Evolutionary conservation across 2,888 invertebrate genomes (phyloP).

Genomic region (Sussaba pulchella): DNA sequence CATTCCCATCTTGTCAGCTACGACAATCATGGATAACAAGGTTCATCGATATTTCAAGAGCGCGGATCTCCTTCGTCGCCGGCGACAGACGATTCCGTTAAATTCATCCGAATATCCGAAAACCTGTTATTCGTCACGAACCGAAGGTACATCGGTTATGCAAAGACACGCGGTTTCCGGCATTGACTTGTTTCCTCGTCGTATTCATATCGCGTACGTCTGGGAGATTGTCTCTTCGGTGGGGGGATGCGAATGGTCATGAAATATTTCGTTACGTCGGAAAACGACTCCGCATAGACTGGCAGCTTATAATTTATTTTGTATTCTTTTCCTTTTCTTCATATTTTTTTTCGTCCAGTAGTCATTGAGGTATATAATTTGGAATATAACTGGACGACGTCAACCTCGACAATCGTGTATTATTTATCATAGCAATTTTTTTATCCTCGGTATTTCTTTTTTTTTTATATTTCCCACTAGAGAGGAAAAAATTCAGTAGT

Average conservation of each 20-base stretch:
- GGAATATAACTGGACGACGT: background rate
- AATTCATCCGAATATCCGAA: background rate
- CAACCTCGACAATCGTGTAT: conserved; percentile 2
- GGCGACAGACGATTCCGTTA: background rate
- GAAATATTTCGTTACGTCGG: conserved; percentile 8
- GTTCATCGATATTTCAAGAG: conserved; percentile 6
- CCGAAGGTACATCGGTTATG: background rate
- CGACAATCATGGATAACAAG: background rate
- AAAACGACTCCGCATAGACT: background rate
- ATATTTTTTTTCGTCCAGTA: too few species aligned
- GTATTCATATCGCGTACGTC: background rate
- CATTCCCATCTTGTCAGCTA: too few species aligned
- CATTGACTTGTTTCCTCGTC: background rate
- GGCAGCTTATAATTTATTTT: background rate
- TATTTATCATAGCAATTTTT: too few species aligned
- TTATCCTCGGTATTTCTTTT: background rate
- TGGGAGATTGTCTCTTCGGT: background rate
- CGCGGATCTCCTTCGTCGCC: conserved; percentile 1
- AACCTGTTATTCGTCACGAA: background rate
- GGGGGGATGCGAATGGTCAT: background rate
- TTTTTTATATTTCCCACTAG: background rate
- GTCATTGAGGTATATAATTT: background rate
- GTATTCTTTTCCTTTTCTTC: background rate
- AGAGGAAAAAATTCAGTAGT: background rate
- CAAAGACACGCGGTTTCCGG: too few species aligned